Evolutionary conservation across 2,113 vertebrate genomes (phyloP).

Genomic region (Pseudopipra pipra): DNA sequence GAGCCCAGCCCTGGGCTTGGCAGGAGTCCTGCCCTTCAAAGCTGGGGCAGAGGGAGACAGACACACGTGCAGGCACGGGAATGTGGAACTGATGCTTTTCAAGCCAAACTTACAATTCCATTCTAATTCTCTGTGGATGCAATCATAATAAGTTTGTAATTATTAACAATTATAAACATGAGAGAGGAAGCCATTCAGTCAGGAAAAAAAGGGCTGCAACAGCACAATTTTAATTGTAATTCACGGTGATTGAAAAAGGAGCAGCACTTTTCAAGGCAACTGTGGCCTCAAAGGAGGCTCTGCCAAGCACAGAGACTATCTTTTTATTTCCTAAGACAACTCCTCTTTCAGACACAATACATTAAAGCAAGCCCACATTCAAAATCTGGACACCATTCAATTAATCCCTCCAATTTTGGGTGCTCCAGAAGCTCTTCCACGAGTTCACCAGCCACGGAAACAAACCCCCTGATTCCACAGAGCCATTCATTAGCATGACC

Average conservation of each 20-base stretch:
- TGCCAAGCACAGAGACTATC: neutral
- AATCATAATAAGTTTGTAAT: neutral
- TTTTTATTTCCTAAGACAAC: neutral
- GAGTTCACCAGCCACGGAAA: neutral
- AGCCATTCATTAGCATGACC: neutral
- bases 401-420: neutral
- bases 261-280: neutral
- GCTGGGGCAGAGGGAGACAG: neutral
- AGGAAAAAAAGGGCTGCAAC: neutral
- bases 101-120: neutral
- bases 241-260: neutral
- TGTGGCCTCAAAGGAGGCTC: neutral
- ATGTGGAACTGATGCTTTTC: neutral
- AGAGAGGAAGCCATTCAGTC: neutral
- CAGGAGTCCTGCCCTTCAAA: neutral
- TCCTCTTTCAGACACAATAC: neutral
- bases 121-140: neutral
- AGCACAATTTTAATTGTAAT: conserved; percentile 5
- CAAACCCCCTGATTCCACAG: neutral
- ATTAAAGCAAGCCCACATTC: neutral
- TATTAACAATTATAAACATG: conserved; percentile 15
- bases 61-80: neutral
- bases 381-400: neutral
- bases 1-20: neutral
- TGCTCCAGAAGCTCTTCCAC: neutral